Evolutionary conservation across 2,888 invertebrate species (phyloP).

Genomic region (Taenaris catops): DNA sequence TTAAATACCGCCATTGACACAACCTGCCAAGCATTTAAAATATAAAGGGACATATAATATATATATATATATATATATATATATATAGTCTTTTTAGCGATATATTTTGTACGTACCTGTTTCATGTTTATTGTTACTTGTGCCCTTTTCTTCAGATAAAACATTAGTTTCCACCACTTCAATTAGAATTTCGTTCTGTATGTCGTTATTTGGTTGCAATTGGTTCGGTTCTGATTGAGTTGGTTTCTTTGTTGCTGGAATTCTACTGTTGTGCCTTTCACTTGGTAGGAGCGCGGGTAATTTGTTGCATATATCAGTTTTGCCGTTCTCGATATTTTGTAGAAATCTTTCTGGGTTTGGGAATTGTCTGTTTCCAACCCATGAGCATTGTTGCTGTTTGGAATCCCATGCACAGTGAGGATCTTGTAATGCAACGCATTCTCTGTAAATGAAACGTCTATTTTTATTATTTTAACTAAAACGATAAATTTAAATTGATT

Average conservation of each 20-base stretch:
- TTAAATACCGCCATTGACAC: too few species aligned
- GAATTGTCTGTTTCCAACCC: slow-evolving; percentile 77
- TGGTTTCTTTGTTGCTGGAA: slow-evolving; percentile 67
- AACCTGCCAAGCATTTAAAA: too few species aligned
- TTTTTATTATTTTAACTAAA: too few species aligned
- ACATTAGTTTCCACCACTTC: slow-evolving; percentile 83
- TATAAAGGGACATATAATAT: neutral
- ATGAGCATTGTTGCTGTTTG: slow-evolving; percentile 79
- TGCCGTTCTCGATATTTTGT: slow-evolving; percentile 87
- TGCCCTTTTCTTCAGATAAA: slow-evolving; percentile 74
- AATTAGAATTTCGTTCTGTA: slow-evolving; percentile 83
- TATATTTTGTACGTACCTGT: too few species aligned
- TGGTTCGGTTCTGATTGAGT: slow-evolving; percentile 65
- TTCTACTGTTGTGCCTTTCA: slow-evolving; percentile 61
- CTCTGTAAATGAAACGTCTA: slow-evolving; percentile 82
- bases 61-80: neutral
- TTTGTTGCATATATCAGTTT: slow-evolving; percentile 79
- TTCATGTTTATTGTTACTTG: slow-evolving; percentile 69
- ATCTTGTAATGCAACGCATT: slow-evolving; percentile 95
- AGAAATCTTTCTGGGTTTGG: slow-evolving; percentile 82
- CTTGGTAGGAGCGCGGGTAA: slow-evolving; percentile 60
- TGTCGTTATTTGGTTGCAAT: slow-evolving; percentile 76
- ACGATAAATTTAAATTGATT: too few species aligned
- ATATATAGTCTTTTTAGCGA: too few species aligned
- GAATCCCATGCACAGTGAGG: slow-evolving; percentile 99